These are phyloP conservation scores for Microhierax caerulescens DNA, from an alignment of 2,797 vertebrate species.

Conservation along the genomic window DNA sequence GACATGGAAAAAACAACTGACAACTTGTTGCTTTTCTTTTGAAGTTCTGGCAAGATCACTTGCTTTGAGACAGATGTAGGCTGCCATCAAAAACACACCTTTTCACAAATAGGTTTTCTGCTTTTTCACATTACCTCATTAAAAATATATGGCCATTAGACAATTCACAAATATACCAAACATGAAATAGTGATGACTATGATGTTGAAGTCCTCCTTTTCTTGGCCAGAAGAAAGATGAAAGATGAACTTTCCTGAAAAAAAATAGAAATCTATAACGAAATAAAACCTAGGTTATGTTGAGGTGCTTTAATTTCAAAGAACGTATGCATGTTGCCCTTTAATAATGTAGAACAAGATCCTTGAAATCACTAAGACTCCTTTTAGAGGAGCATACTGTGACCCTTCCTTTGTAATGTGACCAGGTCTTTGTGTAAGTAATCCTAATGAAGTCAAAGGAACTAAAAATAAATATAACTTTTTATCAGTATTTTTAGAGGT, in stretches of 20 bases:
- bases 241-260: background rate
- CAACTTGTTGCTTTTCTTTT: background rate
- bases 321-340: background rate
- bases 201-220: background rate
- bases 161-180: background rate
- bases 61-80: background rate
- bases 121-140: background rate
- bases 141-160: background rate
- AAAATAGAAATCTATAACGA: background rate
- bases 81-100: background rate
- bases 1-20: background rate
- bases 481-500: background rate
- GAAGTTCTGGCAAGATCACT: background rate
- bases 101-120: background rate
- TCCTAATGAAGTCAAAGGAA: background rate
- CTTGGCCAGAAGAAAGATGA: background rate
- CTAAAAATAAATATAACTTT: background rate
- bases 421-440: background rate
- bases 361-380: background rate
- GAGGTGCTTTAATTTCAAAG: background rate
- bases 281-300: background rate
- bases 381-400: background rate
- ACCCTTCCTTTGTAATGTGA: background rate
- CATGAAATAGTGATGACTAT: background rate
- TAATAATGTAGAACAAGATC: background rate